These are phyloP conservation scores for Nyctereutes procyonoides DNA, from an alignment of 2,113 vertebrate genomes.

Conservation along the genomic window DNA sequence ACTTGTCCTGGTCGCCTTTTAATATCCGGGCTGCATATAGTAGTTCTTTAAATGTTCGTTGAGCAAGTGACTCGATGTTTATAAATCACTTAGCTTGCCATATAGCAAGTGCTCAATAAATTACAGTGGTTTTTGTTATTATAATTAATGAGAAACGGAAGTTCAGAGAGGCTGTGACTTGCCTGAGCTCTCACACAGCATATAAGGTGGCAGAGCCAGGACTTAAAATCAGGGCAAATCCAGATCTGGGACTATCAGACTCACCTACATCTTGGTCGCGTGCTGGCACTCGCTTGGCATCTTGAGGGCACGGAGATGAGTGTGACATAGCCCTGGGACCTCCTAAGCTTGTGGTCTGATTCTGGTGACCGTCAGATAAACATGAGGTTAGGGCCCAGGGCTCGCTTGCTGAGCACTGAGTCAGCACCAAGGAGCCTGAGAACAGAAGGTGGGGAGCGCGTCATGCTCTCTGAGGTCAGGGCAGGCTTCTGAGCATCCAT, in stretches of 20 bases:
- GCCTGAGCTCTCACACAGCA: neutral
- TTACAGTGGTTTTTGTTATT: neutral
- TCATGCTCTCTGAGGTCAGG: neutral
- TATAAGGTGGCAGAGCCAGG: neutral
- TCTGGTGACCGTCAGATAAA: neutral
- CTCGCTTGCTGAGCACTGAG: neutral
- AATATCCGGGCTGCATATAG: neutral
- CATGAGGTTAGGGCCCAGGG: neutral
- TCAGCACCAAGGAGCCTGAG: neutral
- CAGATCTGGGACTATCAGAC: neutral
- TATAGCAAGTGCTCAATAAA: neutral
- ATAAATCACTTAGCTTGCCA: neutral
- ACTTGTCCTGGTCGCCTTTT: neutral
- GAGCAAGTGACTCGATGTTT: neutral
- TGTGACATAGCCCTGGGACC: neutral
- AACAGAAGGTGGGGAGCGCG: rapidly evolving
- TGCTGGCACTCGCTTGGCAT: neutral
- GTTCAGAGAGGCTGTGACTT: neutral
- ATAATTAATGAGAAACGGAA: neutral
- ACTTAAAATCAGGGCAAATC: neutral
- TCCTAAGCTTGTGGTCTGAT: too few relatives aligned
- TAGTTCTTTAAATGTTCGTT: neutral
- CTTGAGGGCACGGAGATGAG: neutral
- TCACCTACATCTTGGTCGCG: neutral
- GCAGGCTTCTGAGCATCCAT: neutral